Base-by-base conservation (phyloP, 2,797 vertebrate species). In the Potorous gilbertii region DNA sequence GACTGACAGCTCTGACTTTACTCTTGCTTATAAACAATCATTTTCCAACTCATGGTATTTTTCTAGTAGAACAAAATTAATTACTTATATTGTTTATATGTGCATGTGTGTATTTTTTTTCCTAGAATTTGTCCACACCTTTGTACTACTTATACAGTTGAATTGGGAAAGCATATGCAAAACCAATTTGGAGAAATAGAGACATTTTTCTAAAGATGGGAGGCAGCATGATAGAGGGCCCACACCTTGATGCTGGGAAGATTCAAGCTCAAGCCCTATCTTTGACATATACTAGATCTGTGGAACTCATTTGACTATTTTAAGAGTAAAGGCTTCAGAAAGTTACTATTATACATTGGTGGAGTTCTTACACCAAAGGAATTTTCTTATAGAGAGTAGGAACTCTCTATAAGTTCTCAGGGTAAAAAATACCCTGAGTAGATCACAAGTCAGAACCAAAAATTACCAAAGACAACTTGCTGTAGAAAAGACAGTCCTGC, bases 1-100 rank as follows among this genome's bases (percentile, higher is more conserved):
- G 90, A 56, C 10, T 97, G 97, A 97, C 97, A 98, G 90, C 93
- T 96, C 94, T 96, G 90, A 95, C 95, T 96, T 96, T 96, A 89
- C 96, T 94, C 74, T 93, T 97, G 97, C 90, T 94, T 95, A 93
- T 10, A 96, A 92, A 52, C 92, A 95, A 97, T 97, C 94, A 94
- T 94, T 97, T 96, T 97, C 96, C 81, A 96, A 92, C 4, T 81
- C 59, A 95, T 93, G 92, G 91, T 94, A 13, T 92, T 16, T 81
- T 34, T 56, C 56, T 91, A 94, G 90, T 27, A 95, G 56, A 97
- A 93, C 24, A 95, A 14, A 92, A 55, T 91, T 96, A 95, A 96
- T 92, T 11, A 91, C 56, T 96, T 96, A 50, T 46, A 55, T 46
- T 9, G n/a, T 95, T 93, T n/a, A 14, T 34, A 62, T 31, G 34